These are phyloP conservation scores for Sarcophaga rosellei DNA, from an alignment of 2,888 invertebrate genomes.

Conservation along the genomic window DNA sequence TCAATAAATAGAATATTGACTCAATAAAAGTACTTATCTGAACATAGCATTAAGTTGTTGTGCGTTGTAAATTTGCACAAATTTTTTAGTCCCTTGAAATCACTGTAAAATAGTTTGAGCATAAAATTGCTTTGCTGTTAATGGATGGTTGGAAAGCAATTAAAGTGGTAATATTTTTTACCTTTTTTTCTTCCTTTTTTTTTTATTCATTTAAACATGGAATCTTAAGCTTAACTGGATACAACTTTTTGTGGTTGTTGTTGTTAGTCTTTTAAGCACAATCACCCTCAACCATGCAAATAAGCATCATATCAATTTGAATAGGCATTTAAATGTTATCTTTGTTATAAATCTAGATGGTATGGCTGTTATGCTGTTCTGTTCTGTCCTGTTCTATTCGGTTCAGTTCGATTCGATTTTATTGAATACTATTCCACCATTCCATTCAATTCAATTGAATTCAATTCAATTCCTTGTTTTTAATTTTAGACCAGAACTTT, in stretches of 20 bases:
- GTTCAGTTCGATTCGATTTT: conserved; percentile 12
- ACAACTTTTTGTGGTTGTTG: conserved; percentile 8
- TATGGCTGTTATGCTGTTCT: conserved; percentile 2
- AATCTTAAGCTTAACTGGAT: conserved; percentile 52
- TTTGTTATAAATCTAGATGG: conserved; percentile 78
- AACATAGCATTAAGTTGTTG: too few relatives aligned
- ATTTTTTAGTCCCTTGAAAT: not conserved
- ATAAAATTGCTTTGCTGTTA: conserved; percentile 51
- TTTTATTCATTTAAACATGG: conserved; percentile 32
- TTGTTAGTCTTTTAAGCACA: conserved; percentile 28
- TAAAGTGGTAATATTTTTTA: conserved; percentile 55
- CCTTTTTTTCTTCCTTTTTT: not conserved
- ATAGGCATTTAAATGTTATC: conserved; percentile 74
- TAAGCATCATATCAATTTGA: conserved; percentile 63
- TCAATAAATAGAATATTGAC: too few relatives aligned
- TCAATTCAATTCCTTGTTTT: conserved; percentile 31
- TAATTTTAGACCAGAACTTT: not conserved
- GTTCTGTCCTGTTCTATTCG: not conserved
- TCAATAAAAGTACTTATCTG: too few relatives aligned
- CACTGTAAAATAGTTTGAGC: not conserved
- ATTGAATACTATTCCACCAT: not conserved
- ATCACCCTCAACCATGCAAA: conserved; percentile 67
- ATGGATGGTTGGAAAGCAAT: conserved; percentile 63
- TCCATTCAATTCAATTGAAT: conserved; percentile 18
- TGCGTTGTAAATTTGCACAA: not conserved